Evolutionary conservation across 2,888 invertebrate species (phyloP), one percentile per base, ranked within the genome.

Genomic region (Ptychoptera albimana): DNA sequence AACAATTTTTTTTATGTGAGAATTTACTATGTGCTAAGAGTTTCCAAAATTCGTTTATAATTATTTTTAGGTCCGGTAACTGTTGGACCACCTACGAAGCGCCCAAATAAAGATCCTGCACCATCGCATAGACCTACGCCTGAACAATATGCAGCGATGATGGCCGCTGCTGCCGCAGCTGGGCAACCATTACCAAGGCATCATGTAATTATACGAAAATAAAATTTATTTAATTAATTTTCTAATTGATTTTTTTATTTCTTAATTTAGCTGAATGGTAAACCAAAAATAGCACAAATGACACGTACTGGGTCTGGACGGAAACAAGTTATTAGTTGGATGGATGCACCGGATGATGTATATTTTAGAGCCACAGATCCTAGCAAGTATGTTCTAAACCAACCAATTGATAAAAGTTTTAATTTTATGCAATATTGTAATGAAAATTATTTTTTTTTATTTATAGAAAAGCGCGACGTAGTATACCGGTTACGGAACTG

Each of bases 321-420:
- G 42, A 89, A 92, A 60, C 91, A 89, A 69, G 88, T 92, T 56
- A 89, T 93, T 63, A 92, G 91, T 60, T 93, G 92, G 92, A 91
- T 92, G 82, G 94, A 96, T 67, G 93, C 93, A 46, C 93, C 93
- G 15, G 94, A 96, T 63, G 94, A 96, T 71, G 84, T 94, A 52
- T 94, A 89, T 70, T 94, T 92, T 70, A 78, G 86, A 63, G 91
- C 91, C 55, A 89, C 87, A 39, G 86, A 87, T 55, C 74, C 77
- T 55, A 86, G 86, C 68, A 93, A 86, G 93, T 92, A 70, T 73
- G 81, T 72, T 37, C 13, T 43, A 30, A n/a, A 40, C 13, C 14
- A 37, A 37, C 14, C 32, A 6, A 35, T 11, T 5, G 31, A 8
- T 10, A n/a, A 4, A n/a, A 34, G 9, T 8, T 34, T 2, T n/a